Evolutionary conservation across 2,888 invertebrate genomes (phyloP), one percentile per base, ranked within the genome.

Genomic region (Harpagoxenus sublaevis): DNA sequence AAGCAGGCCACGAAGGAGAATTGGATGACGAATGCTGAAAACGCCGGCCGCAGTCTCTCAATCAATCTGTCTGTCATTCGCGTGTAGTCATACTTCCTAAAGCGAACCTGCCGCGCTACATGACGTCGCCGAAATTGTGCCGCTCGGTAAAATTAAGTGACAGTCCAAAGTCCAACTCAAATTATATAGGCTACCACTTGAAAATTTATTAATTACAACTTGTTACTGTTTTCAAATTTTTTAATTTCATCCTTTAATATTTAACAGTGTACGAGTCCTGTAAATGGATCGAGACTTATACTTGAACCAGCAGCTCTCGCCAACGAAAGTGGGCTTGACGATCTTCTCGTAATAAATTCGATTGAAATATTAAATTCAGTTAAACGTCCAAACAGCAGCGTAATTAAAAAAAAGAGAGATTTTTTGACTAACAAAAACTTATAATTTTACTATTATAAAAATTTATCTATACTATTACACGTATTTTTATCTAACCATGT

Each of bases 1-100:
- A 97, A 97, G 92, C 96, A 96, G 57, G 97, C 96, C 71, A 97
- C 95, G 94, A 97, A 97, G 3, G 96, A 96, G 92, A 97, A 96
- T 93, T 97, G 96, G 91, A 97, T 96, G 89, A 96, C 94, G 94
- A 96, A 97, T 12, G 96, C 97, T 97, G 96, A 89, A 96, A 96
- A 85, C 89, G 65, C 73, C 83, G 65, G 42, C n/a, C 81, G 42
- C 70, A 51, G 62, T 57, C 55, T 77, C 77, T 83, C 86, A 84
- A 88, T 84, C 53, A 55, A 23, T 83, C 23, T 35, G 45, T 57
- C 12, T 66, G 60, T 60, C 35, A 71, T 55, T 31, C 31, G 48
- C 42, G n/a, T 55, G 68, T 39, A 23, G 42, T 78, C 74, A 62
- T 48, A 45, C 10, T 23, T 45, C 35, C 18, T 35, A 81, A 73